Evolutionary conservation across 2,888 invertebrate genomes (phyloP).

Genomic region (Neocrepidodera transversa): DNA sequence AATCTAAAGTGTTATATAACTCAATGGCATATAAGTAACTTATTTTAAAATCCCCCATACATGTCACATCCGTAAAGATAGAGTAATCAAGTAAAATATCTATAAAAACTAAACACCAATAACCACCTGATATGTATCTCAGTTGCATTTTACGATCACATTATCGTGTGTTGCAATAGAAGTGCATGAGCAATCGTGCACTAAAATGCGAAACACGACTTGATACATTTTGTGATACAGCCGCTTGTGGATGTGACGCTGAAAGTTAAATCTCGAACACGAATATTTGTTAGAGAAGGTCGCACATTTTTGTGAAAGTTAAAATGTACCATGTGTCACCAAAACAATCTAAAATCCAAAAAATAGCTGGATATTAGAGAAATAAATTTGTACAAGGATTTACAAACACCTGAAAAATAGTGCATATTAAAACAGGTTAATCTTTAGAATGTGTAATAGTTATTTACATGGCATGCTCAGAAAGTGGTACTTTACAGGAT

Average conservation of each 20-base stretch:
- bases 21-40: no score
- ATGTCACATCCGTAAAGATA: conserved; percentile 6
- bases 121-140: conserved; percentile 11
- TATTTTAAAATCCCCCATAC: no score
- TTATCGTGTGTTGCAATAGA: conserved; percentile 5
- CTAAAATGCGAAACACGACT: conserved; percentile 14
- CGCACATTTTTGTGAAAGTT: conserved; percentile 20
- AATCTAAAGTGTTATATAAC: no score
- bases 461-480: no score
- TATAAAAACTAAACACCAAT: conserved; percentile 1
- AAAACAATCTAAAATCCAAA: no score
- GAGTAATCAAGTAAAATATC: background rate
- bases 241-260: background rate
- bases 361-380: no score
- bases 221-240: conserved; percentile 12
- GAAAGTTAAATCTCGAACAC: background rate
- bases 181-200: conserved; percentile 14
- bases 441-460: no score
- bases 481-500: no score
- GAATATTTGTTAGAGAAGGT: conserved; percentile 5
- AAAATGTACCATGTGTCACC: background rate
- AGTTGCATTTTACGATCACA: conserved; percentile 10
- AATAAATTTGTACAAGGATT: no score
- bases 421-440: no score
- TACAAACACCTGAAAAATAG: no score